phyloP scores from a whole-genome alignment of 1,140 invertebrate species.

The Stenopsyche tienmushanensis region DNA sequence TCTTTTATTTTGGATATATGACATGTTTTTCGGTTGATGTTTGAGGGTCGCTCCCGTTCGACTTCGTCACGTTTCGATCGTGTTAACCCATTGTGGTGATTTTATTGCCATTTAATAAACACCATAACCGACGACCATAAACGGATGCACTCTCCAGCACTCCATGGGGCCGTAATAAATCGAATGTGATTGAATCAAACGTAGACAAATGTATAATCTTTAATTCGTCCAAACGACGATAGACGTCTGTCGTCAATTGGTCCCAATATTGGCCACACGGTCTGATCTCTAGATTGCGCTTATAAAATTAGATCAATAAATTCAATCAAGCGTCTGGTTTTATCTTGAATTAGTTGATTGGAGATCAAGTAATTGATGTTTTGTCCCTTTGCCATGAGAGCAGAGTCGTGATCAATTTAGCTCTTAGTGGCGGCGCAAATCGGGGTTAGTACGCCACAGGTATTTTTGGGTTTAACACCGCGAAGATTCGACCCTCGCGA shows the following conservation, averaged over 20 bases:
- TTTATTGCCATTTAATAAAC: too few relatives aligned
- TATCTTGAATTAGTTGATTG: slow-evolving; percentile 25
- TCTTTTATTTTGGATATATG: too few relatives aligned
- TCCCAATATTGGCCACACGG: slow-evolving; percentile 12
- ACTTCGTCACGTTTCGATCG: too few relatives aligned
- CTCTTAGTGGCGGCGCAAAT: too few relatives aligned
- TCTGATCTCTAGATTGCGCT: slow-evolving; percentile 23
- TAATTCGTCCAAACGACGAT: background rate
- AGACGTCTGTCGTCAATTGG: slow-evolving; percentile 10
- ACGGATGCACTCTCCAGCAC: too few relatives aligned
- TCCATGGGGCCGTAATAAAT: too few relatives aligned
- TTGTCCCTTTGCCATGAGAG: slow-evolving; percentile 10
- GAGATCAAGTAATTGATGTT: slow-evolving; percentile 9
- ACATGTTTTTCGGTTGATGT: too few relatives aligned
- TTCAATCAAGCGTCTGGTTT: slow-evolving; percentile 26
- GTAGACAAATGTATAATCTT: slow-evolving; percentile 2
- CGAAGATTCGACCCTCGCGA: background rate
- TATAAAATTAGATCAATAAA: slow-evolving; percentile 34
- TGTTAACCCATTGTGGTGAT: too few relatives aligned
- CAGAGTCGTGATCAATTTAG: too few relatives aligned
- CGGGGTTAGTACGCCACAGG: slow-evolving; percentile 11
- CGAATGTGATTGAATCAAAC: background rate
- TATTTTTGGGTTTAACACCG: slow-evolving; percentile 22
- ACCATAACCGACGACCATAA: too few relatives aligned
- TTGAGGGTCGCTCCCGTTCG: too few relatives aligned